Conservation (phyloP, 2,888 invertebrate species). For the Apotomis turbidana region DNA sequence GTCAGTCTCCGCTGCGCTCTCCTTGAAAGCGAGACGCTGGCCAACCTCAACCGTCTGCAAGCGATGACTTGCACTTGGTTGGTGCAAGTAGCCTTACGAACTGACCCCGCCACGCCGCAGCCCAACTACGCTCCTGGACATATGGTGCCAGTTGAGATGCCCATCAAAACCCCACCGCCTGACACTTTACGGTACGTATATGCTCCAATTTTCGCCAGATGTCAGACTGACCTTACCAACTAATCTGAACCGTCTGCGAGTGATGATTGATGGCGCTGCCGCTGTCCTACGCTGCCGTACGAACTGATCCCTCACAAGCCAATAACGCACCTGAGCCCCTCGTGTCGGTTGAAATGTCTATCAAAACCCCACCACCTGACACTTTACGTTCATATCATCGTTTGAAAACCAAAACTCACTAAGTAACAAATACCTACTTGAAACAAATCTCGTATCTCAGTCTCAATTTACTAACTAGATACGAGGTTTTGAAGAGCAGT, state of each 20-base stretch:
- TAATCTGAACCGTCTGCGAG: no score
- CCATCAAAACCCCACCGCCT: conserved; percentile 86
- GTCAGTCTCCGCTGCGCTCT: conserved; percentile 89
- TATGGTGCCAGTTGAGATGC: conserved; percentile 83
- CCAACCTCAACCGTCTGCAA: conserved; percentile 89
- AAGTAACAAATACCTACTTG: no score
- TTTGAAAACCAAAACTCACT: no score
- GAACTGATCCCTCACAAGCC: conserved; percentile 62
- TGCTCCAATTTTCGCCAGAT: background rate
- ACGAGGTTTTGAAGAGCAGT: no score
- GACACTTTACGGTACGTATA: conserved; percentile 86
- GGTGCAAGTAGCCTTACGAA: conserved; percentile 89
- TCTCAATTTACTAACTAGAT: no score
- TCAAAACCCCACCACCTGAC: conserved; percentile 86
- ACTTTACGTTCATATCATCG: conserved; percentile 77
- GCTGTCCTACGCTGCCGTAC: conserved; percentile 69
- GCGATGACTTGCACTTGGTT: conserved; percentile 94
- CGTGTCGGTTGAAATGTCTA: conserved; percentile 84
- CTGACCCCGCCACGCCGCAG: conserved; percentile 59
- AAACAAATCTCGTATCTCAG: no score
- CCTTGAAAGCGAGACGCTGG: conserved; percentile 88
- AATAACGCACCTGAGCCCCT: conserved; percentile 86
- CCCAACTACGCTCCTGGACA: conserved; percentile 85
- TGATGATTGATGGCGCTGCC: no score
- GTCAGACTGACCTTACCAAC: no score